Evolutionary conservation across 2,888 invertebrate species (phyloP), one percentile per base, ranked within the genome.

Genomic region (Hypomecis atomaria): DNA sequence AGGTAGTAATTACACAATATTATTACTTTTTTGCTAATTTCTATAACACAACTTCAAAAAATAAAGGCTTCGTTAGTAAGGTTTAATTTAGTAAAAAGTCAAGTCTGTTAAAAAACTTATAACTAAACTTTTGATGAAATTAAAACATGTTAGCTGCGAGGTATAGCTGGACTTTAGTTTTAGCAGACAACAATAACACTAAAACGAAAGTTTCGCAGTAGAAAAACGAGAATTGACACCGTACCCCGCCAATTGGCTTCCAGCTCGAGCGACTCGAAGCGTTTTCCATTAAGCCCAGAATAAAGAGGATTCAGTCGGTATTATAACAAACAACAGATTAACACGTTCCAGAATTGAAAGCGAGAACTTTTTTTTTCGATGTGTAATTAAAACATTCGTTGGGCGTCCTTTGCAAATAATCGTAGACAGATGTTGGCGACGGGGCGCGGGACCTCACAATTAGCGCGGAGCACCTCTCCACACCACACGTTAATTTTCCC

Each of bases 391-490:
- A 77, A 72, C 72, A 71, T 73, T 70, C 62, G 72, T 62, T 71
- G 49, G 50, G 60, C 55, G 60, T 66, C 65, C 59, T 66, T 67
- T 59, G 67, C 70, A 70, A 72, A 73, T 75, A 68, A 71, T 70
- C 60, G 62, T 42, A 54, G 54, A 55, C 69, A 69, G 62, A 62
- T 66, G 69, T 55, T 44, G 54, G 54, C 62, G 70, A 63, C 66
- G 8, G 54, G 52, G 63, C 50, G 71, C 72, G 84, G 83, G 83
- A 80, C 85, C 85, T 84, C 85, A 86, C 90, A 90, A 90, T 89
- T 88, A 88, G 80, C 82, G 84, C 67, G 79, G 71, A 89, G 89
- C 4, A n/a, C 52, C 52, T 52, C 52, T 86, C 81, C 59, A 76
- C 77, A 73, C 78, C 83, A 78, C 84, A 83, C 83, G 84, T 82